Conservation (phyloP, 2,888 invertebrate species). For the Saturnia pavonia region DNA sequence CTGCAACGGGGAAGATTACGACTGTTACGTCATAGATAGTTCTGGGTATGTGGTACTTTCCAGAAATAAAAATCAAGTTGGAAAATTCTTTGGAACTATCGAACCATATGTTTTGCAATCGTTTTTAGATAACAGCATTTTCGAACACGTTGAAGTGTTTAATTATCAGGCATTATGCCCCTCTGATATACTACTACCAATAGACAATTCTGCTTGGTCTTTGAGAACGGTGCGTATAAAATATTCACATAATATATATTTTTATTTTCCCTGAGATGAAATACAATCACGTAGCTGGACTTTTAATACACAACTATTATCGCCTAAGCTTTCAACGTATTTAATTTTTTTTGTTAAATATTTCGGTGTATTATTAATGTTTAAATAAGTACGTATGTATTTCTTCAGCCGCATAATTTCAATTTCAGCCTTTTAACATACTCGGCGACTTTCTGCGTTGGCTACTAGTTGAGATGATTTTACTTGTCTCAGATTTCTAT, state of each 20-base stretch:
- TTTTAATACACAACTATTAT: neutral
- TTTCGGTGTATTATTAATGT: neutral
- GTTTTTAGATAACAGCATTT: conserved; percentile 87
- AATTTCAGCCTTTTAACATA: conserved; percentile 63
- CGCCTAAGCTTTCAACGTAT: neutral
- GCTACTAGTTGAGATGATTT: conserved; percentile 58
- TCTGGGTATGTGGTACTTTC: conserved; percentile 94
- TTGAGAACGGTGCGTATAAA: conserved; percentile 51
- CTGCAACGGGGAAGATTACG: conserved; percentile 81
- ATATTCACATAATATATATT: too few relatives aligned
- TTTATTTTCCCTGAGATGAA: neutral
- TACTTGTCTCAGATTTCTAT: conserved; percentile 53
- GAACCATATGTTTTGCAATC: conserved; percentile 85
- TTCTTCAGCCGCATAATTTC: conserved; percentile 19
- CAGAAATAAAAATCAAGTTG: conserved; percentile 84
- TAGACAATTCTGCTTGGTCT: conserved; percentile 52
- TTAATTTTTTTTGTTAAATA: neutral
- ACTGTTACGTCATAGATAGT: conserved; percentile 95
- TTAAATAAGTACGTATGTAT: neutral
- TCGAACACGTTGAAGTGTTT: conserved; percentile 88
- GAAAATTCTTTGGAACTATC: conserved; percentile 92
- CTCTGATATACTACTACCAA: conserved; percentile 39
- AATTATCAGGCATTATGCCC: conserved; percentile 93
- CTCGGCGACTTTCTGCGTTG: conserved; percentile 59
- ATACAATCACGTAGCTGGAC: neutral